Evolutionary conservation across 2,113 vertebrate genomes (phyloP).

Genomic region (Protobothrops flavoviridis): DNA sequence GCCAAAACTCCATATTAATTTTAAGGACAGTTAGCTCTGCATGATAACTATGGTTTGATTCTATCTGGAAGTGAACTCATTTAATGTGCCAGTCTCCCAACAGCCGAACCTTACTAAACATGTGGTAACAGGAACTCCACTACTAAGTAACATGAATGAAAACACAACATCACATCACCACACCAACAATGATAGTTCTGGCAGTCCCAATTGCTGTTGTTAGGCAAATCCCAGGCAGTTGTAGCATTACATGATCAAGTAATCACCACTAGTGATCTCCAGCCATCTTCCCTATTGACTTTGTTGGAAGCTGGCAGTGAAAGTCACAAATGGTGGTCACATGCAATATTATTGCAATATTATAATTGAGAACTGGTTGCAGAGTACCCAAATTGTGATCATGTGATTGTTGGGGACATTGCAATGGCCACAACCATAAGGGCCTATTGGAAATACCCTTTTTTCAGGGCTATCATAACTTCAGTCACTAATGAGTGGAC

Average conservation of each 20-base stretch:
- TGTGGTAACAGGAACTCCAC: neutral
- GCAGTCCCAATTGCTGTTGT: neutral
- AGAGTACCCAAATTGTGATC: neutral
- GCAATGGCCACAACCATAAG: neutral
- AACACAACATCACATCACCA: neutral
- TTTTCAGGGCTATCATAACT: neutral
- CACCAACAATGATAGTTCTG: neutral
- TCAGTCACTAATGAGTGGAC: neutral
- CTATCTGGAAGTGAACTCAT: neutral
- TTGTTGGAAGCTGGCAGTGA: neutral
- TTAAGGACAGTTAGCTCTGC: neutral
- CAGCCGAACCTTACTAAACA: neutral
- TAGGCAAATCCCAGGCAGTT: neutral
- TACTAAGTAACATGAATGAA: neutral
- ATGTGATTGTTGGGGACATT: neutral
- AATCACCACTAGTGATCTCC: neutral
- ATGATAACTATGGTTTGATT: neutral
- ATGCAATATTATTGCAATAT: neutral
- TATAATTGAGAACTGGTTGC: neutral
- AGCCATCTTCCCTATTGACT: neutral
- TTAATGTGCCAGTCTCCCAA: neutral
- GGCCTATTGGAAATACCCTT: neutral
- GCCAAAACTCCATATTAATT: neutral
- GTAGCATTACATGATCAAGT: neutral
- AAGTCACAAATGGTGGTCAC: neutral